phyloP scores from a whole-genome alignment of 1,140 invertebrate genomes.

The Ostrea denselamellosa region DNA sequence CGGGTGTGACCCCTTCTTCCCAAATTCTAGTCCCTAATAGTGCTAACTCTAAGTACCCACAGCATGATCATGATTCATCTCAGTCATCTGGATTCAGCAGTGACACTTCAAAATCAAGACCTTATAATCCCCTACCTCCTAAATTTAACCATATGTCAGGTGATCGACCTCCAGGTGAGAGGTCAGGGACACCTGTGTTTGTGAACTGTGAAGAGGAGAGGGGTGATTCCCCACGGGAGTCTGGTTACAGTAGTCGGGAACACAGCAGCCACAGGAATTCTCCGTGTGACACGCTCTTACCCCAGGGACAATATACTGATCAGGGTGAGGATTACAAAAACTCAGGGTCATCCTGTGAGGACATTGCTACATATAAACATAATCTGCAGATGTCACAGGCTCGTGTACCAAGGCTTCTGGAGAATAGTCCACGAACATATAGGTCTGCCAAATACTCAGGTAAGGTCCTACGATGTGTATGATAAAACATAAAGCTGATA shows the following conservation, averaged over 20 bases:
- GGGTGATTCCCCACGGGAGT: constrained; percentile 54
- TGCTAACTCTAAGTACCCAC: constrained; percentile 6
- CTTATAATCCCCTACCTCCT: constrained; percentile 13
- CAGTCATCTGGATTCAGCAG: constrained; percentile 5
- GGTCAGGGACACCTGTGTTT: constrained; percentile 57
- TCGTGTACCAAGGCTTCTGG: constrained; percentile 76
- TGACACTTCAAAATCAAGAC: constrained; percentile 10
- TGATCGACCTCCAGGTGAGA: constrained; percentile 34
- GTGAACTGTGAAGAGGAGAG: constrained; percentile 46
- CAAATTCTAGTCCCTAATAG: constrained; percentile 12
- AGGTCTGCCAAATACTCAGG: constrained; percentile 65
- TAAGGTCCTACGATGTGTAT: constrained; percentile 52
- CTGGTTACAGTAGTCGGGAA: constrained; percentile 58
- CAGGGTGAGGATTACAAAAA: constrained; percentile 58
- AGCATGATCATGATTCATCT: constrained; percentile 12
- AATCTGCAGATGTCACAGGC: constrained; percentile 68
- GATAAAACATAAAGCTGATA: no score
- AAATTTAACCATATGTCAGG: not conserved
- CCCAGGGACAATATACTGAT: constrained; percentile 40
- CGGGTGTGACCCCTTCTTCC: not conserved
- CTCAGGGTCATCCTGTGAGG: constrained; percentile 67
- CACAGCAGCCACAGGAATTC: constrained; percentile 58
- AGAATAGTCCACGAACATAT: constrained; percentile 75
- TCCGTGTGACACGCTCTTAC: constrained; percentile 44
- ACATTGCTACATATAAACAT: constrained; percentile 71